phyloP scores from a whole-genome alignment of 1,140 invertebrate genomes.

The Steinernema feltiae region DNA sequence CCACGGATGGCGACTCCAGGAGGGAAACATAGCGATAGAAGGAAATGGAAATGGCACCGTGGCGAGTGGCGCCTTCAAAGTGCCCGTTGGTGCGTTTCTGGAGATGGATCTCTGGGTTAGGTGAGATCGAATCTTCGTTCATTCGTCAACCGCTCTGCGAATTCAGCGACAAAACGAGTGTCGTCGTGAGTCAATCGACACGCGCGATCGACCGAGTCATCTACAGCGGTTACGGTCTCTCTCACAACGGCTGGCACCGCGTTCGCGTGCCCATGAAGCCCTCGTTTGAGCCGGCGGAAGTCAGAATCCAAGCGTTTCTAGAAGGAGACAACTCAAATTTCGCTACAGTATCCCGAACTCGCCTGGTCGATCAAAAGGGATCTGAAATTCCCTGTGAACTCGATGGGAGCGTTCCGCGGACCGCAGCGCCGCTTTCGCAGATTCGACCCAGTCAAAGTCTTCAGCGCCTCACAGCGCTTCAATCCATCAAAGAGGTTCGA shows the following conservation, averaged over 20 bases:
- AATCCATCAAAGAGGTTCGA: neutral
- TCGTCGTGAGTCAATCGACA: neutral
- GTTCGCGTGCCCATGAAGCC: neutral
- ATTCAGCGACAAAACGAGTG: neutral
- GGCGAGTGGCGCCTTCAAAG: neutral
- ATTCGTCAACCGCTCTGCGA: neutral
- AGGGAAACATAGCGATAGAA: neutral
- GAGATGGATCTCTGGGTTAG: conserved; percentile 1
- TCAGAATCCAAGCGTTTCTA: neutral
- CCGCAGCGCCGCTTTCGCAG: neutral
- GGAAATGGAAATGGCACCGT: neutral
- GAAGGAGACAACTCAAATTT: neutral
- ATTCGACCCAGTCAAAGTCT: neutral
- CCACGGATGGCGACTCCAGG: neutral
- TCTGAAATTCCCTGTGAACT: neutral
- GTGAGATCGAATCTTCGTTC: neutral
- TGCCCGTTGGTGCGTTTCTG: neutral
- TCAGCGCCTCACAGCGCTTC: neutral
- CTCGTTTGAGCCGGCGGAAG: neutral
- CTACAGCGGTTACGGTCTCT: conserved; percentile 7
- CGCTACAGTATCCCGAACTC: neutral
- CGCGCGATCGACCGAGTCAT: neutral
- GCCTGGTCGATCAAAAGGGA: neutral
- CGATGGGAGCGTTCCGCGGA: neutral
- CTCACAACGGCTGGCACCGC: conserved; percentile 1